Evolutionary conservation across 2,797 vertebrate genomes (phyloP).

Genomic region (Scomberomorus guttatus): DNA sequence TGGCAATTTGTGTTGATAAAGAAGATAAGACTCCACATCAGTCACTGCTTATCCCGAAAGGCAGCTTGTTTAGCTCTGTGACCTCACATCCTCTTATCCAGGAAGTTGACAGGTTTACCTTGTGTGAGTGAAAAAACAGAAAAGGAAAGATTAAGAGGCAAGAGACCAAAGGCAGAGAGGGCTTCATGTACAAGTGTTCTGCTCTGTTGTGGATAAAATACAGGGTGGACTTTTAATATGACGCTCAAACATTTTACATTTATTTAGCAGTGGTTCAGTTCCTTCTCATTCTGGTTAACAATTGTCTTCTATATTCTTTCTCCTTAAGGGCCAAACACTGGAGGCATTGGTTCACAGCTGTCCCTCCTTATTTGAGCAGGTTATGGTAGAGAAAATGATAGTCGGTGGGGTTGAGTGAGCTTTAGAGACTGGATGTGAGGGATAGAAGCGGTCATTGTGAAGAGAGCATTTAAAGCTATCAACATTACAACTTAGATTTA

Average conservation of each 20-base stretch:
- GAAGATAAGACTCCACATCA: background rate
- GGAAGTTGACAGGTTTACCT: conserved; percentile 48
- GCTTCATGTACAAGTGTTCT: background rate
- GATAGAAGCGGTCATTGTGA: background rate
- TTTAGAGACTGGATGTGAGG: background rate
- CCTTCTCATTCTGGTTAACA: background rate
- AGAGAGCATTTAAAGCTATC: background rate
- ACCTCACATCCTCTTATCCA: conserved; percentile 50
- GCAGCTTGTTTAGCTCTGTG: conserved; percentile 51
- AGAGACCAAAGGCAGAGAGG: conserved; percentile 10
- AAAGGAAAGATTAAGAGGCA: conserved; percentile 15
- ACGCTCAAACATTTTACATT: background rate
- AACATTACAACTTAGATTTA: background rate
- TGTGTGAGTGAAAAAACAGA: conserved; percentile 21
- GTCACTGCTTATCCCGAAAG: conserved; percentile 38
- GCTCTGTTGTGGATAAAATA: background rate
- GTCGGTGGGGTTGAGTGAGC: background rate
- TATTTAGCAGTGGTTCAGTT: background rate
- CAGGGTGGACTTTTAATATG: background rate
- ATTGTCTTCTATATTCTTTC: too few relatives aligned
- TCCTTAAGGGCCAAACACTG: too few relatives aligned
- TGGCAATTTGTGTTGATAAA: background rate
- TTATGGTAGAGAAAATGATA: background rate
- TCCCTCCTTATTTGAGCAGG: background rate
- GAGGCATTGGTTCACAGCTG: background rate